Percentiles rank a stretch among this genome's conserved stretches.
Evolutionary conservation across 2,888 invertebrate species (phyloP).

Genomic region (Thereva nobilitata): DNA sequence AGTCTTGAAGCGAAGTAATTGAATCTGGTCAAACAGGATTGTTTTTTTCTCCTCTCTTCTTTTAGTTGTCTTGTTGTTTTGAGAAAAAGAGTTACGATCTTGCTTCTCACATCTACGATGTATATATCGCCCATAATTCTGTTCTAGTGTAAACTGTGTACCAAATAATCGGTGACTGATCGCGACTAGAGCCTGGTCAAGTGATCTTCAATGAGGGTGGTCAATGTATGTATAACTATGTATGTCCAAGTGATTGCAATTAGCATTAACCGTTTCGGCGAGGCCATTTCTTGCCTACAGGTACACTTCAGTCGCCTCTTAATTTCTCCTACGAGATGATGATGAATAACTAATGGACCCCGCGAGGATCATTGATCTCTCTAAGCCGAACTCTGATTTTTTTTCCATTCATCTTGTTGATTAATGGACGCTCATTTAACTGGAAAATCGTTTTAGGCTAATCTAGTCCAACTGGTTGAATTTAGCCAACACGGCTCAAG

Average conservation of each 20-base stretch:
- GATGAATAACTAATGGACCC: conserved; percentile 8
- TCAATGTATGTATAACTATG: not conserved
- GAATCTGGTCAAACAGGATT: conserved; percentile 16
- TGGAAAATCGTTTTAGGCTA: no score
- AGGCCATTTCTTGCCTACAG: conserved; percentile 2
- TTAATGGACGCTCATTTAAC: no score
- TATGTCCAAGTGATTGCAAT: not conserved
- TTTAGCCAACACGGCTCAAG: no score
- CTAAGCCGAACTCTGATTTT: no score
- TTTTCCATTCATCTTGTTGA: no score
- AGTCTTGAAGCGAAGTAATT: conserved; percentile 5
- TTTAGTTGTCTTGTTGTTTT: no score
- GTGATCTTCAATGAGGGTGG: conserved; percentile 4
- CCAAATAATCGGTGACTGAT: not conserved
- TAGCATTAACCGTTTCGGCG: conserved; percentile 13
- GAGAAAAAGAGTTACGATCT: no score
- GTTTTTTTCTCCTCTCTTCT: no score
- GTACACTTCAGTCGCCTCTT: not conserved
- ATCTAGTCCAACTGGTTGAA: no score
- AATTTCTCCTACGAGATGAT: not conserved
- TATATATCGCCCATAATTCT: not conserved
- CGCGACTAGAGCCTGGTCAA: not conserved
- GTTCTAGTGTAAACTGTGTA: not conserved
- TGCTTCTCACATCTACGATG: no score
- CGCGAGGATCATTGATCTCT: no score